These are phyloP conservation scores for Gymnocheta viridis DNA, from an alignment of 2,888 invertebrate genomes.

Conservation along the genomic window DNA sequence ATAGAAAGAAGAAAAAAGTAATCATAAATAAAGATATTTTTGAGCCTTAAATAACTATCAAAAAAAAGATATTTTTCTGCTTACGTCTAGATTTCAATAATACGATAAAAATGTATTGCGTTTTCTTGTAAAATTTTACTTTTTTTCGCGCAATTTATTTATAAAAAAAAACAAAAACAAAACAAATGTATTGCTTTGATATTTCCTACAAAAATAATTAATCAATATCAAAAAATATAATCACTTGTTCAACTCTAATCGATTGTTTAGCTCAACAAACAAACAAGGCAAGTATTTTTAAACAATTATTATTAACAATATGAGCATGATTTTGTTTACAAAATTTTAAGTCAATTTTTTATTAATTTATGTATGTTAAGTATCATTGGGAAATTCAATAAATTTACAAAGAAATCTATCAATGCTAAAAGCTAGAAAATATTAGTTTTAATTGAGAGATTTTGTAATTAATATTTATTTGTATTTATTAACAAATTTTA, in stretches of 20 bases:
- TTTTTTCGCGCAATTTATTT: neutral
- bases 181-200: neutral
- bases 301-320: constrained; percentile 10
- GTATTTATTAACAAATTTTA: neutral
- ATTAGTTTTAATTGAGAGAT: neutral
- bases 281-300: constrained; percentile 40
- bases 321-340: neutral
- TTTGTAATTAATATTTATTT: neutral
- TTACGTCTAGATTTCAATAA: constrained; percentile 21
- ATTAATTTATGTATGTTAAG: neutral
- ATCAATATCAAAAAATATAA: neutral
- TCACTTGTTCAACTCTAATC: neutral
- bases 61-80: constrained; percentile 12
- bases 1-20: neutral
- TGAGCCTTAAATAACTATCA: constrained; percentile 15
- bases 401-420: neutral
- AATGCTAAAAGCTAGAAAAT: neutral
- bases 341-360: neutral
- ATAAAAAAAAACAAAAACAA: neutral
- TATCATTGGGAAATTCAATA: neutral
- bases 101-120: constrained; percentile 27
- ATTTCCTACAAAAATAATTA: constrained; percentile 1
- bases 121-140: neutral
- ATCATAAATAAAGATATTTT: constrained; percentile 16
- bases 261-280: constrained; percentile 27